phyloP scores from a whole-genome alignment of 2,113 vertebrate species.

The Triplophysa tibetana region DNA sequence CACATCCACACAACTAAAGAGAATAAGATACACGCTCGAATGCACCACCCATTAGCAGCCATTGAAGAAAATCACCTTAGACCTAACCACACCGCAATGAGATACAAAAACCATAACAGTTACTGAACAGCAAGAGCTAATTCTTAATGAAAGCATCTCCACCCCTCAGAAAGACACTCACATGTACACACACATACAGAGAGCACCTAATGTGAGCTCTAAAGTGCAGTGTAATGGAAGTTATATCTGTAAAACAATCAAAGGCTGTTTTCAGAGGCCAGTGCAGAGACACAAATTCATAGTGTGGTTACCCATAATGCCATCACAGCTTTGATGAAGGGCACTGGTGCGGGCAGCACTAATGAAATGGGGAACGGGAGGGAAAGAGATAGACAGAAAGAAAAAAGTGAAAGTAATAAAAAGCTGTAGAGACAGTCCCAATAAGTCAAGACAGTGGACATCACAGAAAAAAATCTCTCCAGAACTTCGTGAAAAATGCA shows the following conservation, averaged over 20 bases:
- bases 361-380: constrained; percentile 47
- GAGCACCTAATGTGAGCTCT: constrained; percentile 1
- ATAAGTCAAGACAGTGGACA: constrained; percentile 6
- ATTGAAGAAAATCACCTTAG: constrained; percentile 29
- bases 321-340: constrained; percentile 51
- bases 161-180: constrained; percentile 18
- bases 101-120: constrained; percentile 25
- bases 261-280: constrained; percentile 22
- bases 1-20: not conserved
- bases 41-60: constrained; percentile 2
- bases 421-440: not conserved
- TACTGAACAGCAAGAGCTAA: constrained; percentile 30
- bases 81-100: constrained; percentile 1
- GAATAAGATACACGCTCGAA: not conserved
- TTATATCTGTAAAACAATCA: constrained; percentile 53
- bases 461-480: not conserved
- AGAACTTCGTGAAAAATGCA: too few species aligned
- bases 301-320: constrained; percentile 49
- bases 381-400: not conserved
- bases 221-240: constrained; percentile 44
- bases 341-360: constrained; percentile 38
- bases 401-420: constrained; percentile 12
- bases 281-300: constrained; percentile 9
- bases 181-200: not conserved
- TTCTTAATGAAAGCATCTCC: constrained; percentile 44